Evolutionary conservation across 2,888 invertebrate genomes (phyloP).

Genomic region (Dicyrtoma fusca): DNA sequence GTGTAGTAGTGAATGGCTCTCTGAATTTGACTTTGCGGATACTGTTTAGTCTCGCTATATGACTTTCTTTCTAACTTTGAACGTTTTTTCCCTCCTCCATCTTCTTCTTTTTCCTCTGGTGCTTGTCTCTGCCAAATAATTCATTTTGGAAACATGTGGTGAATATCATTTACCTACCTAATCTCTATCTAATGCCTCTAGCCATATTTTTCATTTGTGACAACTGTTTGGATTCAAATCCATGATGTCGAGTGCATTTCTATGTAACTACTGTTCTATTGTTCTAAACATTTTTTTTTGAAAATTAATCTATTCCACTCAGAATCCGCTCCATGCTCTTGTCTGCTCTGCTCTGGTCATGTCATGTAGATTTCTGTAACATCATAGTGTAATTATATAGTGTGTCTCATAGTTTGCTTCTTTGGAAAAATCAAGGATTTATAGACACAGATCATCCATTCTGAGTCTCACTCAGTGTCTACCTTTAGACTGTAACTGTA

Average conservation of each 20-base stretch:
- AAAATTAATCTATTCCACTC: too few species aligned
- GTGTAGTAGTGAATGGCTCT: neutral
- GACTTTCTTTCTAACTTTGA: constrained; percentile 19
- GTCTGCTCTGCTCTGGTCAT: too few species aligned
- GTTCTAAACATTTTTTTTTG: constrained; percentile 12
- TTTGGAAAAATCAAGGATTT: too few species aligned
- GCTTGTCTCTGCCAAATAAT: constrained; percentile 40
- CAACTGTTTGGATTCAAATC: constrained; percentile 37
- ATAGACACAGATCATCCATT: too few species aligned
- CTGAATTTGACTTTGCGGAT: neutral
- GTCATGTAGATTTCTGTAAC: too few species aligned
- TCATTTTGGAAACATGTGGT: constrained; percentile 41
- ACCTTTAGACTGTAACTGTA: too few species aligned
- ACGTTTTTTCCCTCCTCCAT: constrained; percentile 13
- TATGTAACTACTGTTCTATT: constrained; percentile 22
- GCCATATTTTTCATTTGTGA: constrained; percentile 40
- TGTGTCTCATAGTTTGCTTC: too few species aligned
- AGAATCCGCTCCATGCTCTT: constrained; percentile 1
- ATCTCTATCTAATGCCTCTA: constrained; percentile 35
- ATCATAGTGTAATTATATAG: too few species aligned
- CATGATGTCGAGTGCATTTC: constrained; percentile 20
- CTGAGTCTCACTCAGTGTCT: too few species aligned
- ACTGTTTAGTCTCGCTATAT: constrained; percentile 35
- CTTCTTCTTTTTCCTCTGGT: constrained; percentile 15
- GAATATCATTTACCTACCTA: constrained; percentile 40